Conservation (phyloP, 2,888 invertebrate species). For the Tenthredo amoena region DNA sequence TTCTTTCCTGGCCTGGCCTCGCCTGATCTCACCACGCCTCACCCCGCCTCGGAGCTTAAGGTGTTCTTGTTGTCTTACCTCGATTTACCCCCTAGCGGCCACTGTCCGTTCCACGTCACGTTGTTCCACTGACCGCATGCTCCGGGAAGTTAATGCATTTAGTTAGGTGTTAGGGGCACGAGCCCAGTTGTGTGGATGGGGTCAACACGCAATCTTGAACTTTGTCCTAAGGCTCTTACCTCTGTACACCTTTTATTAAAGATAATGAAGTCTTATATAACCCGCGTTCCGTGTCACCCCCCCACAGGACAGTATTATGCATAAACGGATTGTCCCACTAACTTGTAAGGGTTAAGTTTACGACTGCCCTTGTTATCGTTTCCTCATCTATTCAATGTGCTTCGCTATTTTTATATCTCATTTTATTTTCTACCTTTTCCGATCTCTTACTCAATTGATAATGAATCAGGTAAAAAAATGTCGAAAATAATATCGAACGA, state of each 20-base stretch:
- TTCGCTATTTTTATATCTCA: neutral
- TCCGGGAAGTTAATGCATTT: constrained; percentile 46
- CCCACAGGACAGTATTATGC: constrained; percentile 73
- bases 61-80: constrained; percentile 37
- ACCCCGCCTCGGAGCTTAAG: constrained; percentile 31
- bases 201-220: constrained; percentile 71
- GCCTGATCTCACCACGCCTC: constrained; percentile 1
- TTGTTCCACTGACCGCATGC: constrained; percentile 50
- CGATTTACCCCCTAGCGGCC: neutral
- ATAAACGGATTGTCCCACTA: constrained; percentile 78
- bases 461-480: neutral
- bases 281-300: constrained; percentile 63
- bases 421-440: neutral
- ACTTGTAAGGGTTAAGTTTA: constrained; percentile 78
- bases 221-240: constrained; percentile 72
- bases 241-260: constrained; percentile 68
- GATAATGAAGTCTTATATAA: constrained; percentile 73
- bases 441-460: neutral
- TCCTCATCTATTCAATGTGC: neutral
- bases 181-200: constrained; percentile 35
- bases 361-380: constrained; percentile 53
- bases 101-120: constrained; percentile 32
- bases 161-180: constrained; percentile 35
- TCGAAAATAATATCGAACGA: neutral
- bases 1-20: neutral